Conservation (phyloP, 2,888 invertebrate species). For the Campaea margaritaria region DNA sequence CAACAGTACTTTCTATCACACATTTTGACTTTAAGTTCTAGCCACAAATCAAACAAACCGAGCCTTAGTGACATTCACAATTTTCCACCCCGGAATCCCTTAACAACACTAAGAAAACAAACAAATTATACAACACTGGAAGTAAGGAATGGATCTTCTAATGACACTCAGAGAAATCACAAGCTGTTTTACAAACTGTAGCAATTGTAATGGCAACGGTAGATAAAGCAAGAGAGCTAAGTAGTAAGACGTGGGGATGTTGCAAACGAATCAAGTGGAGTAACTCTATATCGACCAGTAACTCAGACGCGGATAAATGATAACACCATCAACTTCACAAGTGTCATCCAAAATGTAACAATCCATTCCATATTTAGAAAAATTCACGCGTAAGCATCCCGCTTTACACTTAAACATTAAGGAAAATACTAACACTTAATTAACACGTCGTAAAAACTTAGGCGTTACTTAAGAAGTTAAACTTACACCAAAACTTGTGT, state of each 20-base stretch:
- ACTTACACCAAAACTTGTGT: conserved; percentile 68
- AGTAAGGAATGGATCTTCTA: conserved; percentile 53
- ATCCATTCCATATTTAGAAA: conserved; percentile 37
- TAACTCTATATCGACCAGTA: too few species aligned
- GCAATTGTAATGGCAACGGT: conserved; percentile 13
- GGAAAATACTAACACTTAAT: conserved; percentile 80
- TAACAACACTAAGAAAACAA: conserved; percentile 60
- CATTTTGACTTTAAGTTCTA: too few species aligned
- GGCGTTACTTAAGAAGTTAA: conserved; percentile 78
- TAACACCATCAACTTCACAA: conserved; percentile 7
- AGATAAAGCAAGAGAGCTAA: conserved; percentile 23
- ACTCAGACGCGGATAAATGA: conserved; percentile 1
- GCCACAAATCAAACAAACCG: too few species aligned
- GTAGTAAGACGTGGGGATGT: conserved; percentile 7
- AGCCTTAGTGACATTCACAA: conserved; percentile 53
- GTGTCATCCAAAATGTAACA: conserved; percentile 25
- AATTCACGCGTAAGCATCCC: conserved; percentile 56
- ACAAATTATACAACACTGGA: conserved; percentile 68
- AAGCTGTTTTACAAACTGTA: conserved; percentile 7
- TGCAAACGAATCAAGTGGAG: background rate
- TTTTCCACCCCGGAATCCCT: conserved; percentile 57
- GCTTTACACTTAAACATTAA: conserved; percentile 76
- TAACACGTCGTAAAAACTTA: conserved; percentile 80
- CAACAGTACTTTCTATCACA: too few species aligned
- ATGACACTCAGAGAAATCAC: conserved; percentile 29